A percentile compares a stretch with the other conserved stretches of the same genome.
Evolutionary conservation across 92 coral and sea anemone species (phyloP).

Genomic region (Porites rus): DNA sequence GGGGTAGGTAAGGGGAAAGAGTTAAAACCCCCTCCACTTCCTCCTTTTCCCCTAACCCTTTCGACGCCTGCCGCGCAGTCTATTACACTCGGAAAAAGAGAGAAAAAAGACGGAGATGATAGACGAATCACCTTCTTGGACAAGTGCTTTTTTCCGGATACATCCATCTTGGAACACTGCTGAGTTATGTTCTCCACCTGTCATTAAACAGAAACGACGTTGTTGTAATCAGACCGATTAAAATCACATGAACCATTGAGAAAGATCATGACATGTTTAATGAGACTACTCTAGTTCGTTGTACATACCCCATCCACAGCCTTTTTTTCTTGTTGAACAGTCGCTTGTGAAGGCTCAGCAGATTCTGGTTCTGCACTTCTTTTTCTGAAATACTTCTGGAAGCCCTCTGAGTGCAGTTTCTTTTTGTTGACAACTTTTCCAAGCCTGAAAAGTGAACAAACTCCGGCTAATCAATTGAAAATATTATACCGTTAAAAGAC

Average conservation of each 20-base stretch:
- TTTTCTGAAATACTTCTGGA: conserved; percentile 72
- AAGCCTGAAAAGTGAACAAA: conserved; percentile 61
- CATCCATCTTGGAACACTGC: conserved; percentile 89
- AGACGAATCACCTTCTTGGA: not conserved
- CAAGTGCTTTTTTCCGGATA: conserved; percentile 79
- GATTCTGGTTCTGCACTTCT: not conserved
- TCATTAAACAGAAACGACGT: not conserved
- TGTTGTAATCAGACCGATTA: not conserved
- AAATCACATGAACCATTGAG: not conserved
- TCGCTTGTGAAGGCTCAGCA: conserved; percentile 3
- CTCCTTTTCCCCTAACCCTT: too few relatives aligned
- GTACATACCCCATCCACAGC: conserved; percentile 19
- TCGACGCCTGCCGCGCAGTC: too few relatives aligned
- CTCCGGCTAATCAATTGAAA: not conserved
- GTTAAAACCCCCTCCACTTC: too few relatives aligned
- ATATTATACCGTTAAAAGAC: not conserved
- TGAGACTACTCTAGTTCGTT: not conserved
- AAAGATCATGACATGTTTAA: not conserved
- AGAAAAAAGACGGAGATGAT: too few relatives aligned
- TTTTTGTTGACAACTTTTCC: conserved; percentile 93
- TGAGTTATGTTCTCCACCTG: conserved; percentile 75
- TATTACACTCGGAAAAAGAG: too few relatives aligned
- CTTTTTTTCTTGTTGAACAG: conserved; percentile 1
- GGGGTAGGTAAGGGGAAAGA: too few relatives aligned
- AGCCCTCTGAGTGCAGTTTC: conserved; percentile 71